Conservation (phyloP, 2,113 vertebrate species). For the Zeus faber region DNA sequence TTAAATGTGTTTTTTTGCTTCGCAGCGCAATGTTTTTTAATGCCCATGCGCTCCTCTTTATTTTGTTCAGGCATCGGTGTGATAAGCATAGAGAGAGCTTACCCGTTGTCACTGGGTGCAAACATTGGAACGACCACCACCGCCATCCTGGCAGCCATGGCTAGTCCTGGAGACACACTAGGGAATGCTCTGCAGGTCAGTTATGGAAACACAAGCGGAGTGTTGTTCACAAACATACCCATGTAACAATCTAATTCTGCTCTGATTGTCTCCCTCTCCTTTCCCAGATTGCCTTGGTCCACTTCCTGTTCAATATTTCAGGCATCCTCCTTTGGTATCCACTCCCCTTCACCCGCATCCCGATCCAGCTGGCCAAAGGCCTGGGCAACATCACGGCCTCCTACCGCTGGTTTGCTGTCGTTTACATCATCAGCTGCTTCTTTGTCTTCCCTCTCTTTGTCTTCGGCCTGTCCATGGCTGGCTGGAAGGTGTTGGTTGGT, state of each 20-base stretch:
- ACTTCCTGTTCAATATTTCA: conserved; percentile 95
- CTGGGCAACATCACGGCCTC: conserved; percentile 83
- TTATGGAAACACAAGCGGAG: neutral
- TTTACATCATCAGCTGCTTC: conserved; percentile 87
- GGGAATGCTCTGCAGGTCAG: conserved; percentile 86
- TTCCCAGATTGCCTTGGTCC: conserved; percentile 91
- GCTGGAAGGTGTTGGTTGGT: conserved; percentile 84
- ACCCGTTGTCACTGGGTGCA: conserved; percentile 87
- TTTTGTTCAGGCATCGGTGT: conserved; percentile 88
- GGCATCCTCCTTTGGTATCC: conserved; percentile 93
- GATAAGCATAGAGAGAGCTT: conserved; percentile 88
- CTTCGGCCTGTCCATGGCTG: conserved; percentile 86
- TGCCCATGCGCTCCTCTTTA: too few relatives aligned
- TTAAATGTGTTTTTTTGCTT: too few relatives aligned
- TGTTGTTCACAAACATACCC: neutral
- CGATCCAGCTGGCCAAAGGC: conserved; percentile 83
- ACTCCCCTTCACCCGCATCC: conserved; percentile 83
- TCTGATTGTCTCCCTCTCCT: neutral
- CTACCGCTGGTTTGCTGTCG: conserved; percentile 91
- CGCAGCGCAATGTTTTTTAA: too few relatives aligned
- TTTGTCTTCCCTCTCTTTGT: conserved; percentile 79
- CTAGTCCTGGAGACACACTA: conserved; percentile 85
- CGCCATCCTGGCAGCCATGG: conserved; percentile 88
- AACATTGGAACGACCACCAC: conserved; percentile 96
- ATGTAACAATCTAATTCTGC: too few relatives aligned